Evolutionary conservation across 2,113 vertebrate genomes (phyloP).

Genomic region (Colius striatus): DNA sequence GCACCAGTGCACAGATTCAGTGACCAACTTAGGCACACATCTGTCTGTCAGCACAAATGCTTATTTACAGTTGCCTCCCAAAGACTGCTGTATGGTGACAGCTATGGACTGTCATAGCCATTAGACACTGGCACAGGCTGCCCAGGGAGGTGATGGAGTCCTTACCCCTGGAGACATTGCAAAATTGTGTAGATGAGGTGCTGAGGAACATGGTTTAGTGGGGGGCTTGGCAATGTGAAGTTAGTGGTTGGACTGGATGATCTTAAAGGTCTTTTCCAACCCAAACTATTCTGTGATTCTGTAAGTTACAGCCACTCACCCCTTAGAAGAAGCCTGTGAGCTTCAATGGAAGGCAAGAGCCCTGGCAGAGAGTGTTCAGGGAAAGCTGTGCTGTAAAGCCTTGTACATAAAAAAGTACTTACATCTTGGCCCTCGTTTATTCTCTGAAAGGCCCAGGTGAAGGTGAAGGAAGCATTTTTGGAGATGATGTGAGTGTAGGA

Average conservation of each 20-base stretch:
- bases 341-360: background rate
- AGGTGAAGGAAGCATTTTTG: constrained; percentile 92
- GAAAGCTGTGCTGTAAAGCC: background rate
- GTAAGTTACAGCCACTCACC: no score
- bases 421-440: constrained; percentile 91
- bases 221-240: no score
- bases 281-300: no score
- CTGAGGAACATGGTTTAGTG: no score
- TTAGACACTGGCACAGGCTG: no score
- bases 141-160: no score
- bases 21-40: accelerated
- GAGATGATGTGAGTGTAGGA: constrained; percentile 90
- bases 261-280: no score
- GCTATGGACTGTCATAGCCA: no score
- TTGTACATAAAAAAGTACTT: constrained; percentile 62
- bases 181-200: no score
- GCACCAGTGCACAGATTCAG: background rate
- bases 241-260: no score
- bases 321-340: background rate
- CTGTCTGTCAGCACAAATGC: background rate
- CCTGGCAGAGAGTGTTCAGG: background rate
- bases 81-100: background rate
- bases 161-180: no score
- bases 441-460: constrained; percentile 98
- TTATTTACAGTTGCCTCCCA: background rate